These are phyloP conservation scores for Sarotherodon lohbergeri DNA, from an alignment of 2,113 vertebrate species.

Conservation along the genomic window DNA sequence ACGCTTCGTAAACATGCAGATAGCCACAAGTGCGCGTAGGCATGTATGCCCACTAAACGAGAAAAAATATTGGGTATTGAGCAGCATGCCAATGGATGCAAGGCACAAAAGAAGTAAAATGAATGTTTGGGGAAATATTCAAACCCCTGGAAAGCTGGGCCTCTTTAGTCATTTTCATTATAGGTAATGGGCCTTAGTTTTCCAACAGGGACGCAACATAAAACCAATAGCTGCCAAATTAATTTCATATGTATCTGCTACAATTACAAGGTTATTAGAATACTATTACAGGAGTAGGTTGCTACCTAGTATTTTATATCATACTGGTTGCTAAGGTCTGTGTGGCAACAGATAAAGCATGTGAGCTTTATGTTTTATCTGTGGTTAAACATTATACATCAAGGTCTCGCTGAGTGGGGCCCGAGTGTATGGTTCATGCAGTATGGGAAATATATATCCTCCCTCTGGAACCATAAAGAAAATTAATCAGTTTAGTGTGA, in stretches of 20 bases:
- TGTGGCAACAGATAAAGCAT: background rate
- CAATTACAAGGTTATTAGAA: background rate
- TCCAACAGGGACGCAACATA: background rate
- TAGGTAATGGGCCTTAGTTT: conserved; percentile 12
- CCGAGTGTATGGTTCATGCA: background rate
- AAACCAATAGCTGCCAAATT: conserved; percentile 18
- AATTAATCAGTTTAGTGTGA: background rate
- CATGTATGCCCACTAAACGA: background rate
- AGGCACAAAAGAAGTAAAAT: background rate
- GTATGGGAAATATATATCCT: background rate
- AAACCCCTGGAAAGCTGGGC: background rate
- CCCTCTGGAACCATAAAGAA: background rate
- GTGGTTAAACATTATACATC: background rate
- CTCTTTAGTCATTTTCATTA: conserved; percentile 47
- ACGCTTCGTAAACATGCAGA: background rate
- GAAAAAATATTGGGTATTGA: background rate
- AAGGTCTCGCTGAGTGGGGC: background rate
- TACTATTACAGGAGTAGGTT: background rate
- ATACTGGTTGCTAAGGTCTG: background rate
- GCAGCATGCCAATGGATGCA: background rate
- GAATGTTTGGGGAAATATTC: conserved; percentile 37
- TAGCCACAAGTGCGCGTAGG: background rate
- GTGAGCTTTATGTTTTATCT: background rate
- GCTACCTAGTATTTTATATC: background rate
- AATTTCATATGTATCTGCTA: background rate